Evolutionary conservation across 2,888 invertebrate genomes (phyloP).

Genomic region (Strigamia maritima): DNA sequence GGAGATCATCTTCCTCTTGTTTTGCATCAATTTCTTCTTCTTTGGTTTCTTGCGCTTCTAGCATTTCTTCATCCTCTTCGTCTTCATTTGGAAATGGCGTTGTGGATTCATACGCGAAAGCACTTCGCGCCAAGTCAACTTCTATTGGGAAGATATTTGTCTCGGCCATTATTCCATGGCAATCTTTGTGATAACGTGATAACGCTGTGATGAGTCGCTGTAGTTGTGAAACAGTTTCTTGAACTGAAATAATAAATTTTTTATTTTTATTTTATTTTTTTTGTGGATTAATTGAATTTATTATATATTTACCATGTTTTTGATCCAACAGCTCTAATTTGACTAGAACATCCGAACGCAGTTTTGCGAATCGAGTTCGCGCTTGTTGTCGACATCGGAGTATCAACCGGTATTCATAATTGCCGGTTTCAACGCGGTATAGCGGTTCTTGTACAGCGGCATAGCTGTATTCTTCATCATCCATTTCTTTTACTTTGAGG

Average conservation of each 20-base stretch:
- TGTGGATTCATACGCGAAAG: slow-evolving; percentile 69
- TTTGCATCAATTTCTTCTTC: slow-evolving; percentile 34
- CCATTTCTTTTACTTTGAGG: slow-evolving; percentile 98
- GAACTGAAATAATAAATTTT: too few relatives aligned
- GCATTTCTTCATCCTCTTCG: slow-evolving; percentile 43
- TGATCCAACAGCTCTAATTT: slow-evolving; percentile 96
- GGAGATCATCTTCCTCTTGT: neutral
- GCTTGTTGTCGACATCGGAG: slow-evolving; percentile 95
- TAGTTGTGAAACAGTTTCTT: slow-evolving; percentile 75
- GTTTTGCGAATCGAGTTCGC: slow-evolving; percentile 67
- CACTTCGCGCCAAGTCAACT: slow-evolving; percentile 86
- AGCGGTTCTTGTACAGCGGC: slow-evolving; percentile 89
- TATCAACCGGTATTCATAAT: slow-evolving; percentile 96
- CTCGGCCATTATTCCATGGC: slow-evolving; percentile 68
- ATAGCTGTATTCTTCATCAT: slow-evolving; percentile 96
- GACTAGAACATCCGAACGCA: slow-evolving; percentile 78
- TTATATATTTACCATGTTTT: slow-evolving; percentile 76
- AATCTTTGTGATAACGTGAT: slow-evolving; percentile 70
- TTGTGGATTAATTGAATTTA: too few relatives aligned
- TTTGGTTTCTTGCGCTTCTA: slow-evolving; percentile 45
- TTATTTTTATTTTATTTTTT: neutral
- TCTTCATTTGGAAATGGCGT: slow-evolving; percentile 48
- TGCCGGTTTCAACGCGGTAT: slow-evolving; percentile 97
- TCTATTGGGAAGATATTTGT: slow-evolving; percentile 91
- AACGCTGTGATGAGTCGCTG: slow-evolving; percentile 80